Conservation (phyloP, 2,888 invertebrate genomes). For the Drosophila kuntzei region DNA sequence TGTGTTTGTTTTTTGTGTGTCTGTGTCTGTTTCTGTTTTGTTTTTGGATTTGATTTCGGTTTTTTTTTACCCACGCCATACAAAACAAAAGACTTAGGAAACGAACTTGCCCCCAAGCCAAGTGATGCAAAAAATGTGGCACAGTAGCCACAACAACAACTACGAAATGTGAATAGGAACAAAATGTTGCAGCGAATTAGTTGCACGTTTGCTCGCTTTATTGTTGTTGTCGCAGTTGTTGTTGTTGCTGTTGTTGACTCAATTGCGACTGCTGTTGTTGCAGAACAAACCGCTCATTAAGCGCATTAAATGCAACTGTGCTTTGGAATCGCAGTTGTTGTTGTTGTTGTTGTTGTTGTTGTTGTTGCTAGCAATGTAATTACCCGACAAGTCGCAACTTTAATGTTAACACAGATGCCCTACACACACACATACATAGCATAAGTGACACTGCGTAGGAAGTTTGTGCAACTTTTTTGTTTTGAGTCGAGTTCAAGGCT, state of each 20-base stretch:
- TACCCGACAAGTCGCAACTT: constrained; percentile 63
- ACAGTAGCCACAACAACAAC: constrained; percentile 37
- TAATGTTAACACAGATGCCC: constrained; percentile 67
- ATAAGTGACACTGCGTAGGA: constrained; percentile 2
- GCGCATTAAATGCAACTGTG: constrained; percentile 72
- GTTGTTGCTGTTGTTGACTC: constrained; percentile 19
- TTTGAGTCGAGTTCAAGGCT: constrained; percentile 11
- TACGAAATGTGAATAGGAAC: constrained; percentile 55
- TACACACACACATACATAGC: constrained; percentile 26
- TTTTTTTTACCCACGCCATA: constrained; percentile 70
- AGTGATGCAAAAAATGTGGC: constrained; percentile 67
- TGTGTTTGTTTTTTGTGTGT: constrained; percentile 34
- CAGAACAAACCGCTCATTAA: constrained; percentile 79
- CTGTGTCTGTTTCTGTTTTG: background rate
- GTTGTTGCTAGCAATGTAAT: constrained; percentile 55
- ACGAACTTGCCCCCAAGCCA: constrained; percentile 78
- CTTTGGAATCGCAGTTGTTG: constrained; percentile 43
- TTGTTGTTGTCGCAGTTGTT: constrained; percentile 32
- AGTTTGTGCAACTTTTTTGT: constrained; percentile 7
- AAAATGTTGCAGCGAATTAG: constrained; percentile 63
- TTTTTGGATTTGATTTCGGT: constrained; percentile 29
- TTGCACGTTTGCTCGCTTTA: constrained; percentile 60
- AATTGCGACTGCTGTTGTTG: constrained; percentile 52
- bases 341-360: constrained; percentile 33
- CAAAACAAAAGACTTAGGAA: constrained; percentile 79